phyloP scores from a whole-genome alignment of 2,888 invertebrate genomes.

The Himalopsyche anomala region DNA sequence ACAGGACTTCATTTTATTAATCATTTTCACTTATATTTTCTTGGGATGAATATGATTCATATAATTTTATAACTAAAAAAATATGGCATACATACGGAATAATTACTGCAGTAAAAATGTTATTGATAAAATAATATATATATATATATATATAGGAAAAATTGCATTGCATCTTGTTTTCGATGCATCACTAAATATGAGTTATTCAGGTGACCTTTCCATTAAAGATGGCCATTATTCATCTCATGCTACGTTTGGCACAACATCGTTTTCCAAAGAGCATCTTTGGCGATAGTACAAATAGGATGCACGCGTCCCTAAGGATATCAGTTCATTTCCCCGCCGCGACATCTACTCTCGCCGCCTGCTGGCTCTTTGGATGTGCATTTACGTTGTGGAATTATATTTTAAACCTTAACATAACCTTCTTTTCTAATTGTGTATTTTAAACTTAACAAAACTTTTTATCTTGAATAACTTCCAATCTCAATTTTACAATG shows the following conservation, averaged over 20 bases:
- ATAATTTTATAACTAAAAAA: too few species aligned
- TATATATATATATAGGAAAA: too few species aligned
- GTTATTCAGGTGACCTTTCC: not conserved
- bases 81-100: too few species aligned
- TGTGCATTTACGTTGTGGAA: not conserved
- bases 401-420: not conserved
- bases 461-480: not conserved
- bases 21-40: too few species aligned
- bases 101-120: too few species aligned
- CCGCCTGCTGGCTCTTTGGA: not conserved
- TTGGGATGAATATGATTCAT: too few species aligned
- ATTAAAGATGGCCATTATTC: not conserved
- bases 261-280: not conserved
- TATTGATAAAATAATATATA: too few species aligned
- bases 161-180: too few species aligned
- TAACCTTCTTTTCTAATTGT: not conserved
- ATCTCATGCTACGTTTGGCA: not conserved
- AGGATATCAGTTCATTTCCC: constrained; percentile 53
- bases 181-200: too few species aligned
- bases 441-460: not conserved
- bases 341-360: not conserved
- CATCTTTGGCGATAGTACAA: not conserved
- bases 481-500: not conserved
- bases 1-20: too few species aligned
- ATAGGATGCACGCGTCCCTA: not conserved